phyloP scores from a whole-genome alignment of 2,797 vertebrate species.

The Selene dorsalis region DNA sequence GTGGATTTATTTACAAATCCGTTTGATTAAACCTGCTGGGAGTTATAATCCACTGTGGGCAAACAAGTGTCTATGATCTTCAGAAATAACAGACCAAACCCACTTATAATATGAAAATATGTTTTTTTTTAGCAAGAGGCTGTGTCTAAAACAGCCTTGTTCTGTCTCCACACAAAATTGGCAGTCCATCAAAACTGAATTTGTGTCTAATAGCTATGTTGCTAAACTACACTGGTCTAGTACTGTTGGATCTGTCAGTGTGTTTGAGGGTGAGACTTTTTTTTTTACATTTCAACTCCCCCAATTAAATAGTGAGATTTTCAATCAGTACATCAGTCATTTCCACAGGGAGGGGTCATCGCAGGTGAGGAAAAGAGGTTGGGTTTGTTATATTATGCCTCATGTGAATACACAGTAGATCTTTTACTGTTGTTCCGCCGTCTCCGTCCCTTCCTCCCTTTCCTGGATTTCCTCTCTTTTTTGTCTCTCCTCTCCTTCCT shows the following conservation, averaged over 20 bases:
- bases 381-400: constrained; percentile 14
- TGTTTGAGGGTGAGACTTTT: constrained; percentile 5
- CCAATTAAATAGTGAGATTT: constrained; percentile 7
- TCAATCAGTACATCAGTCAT: background rate
- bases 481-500: constrained; percentile 66
- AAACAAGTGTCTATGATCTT: constrained; percentile 24
- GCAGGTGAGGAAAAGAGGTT: constrained; percentile 4
- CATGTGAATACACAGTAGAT: constrained; percentile 33
- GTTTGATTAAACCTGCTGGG: constrained; percentile 5
- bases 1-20: constrained; percentile 25
- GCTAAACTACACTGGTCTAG: constrained; percentile 63
- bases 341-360: constrained; percentile 6
- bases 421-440: constrained; percentile 72
- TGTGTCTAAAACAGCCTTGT: constrained; percentile 1
- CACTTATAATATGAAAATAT: constrained; percentile 13
- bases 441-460: constrained; percentile 70
- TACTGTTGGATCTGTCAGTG: constrained; percentile 32
- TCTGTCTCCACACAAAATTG: constrained; percentile 16
- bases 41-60: constrained; percentile 22
- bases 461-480: constrained; percentile 68
- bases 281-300: constrained; percentile 7
- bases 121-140: constrained; percentile 15
- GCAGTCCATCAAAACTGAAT: constrained; percentile 53
- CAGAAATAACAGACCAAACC: constrained; percentile 20
- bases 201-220: constrained; percentile 48